These are phyloP conservation scores for Chaenocephalus aceratus DNA, from an alignment of 2,113 vertebrate genomes.

Conservation along the genomic window DNA sequence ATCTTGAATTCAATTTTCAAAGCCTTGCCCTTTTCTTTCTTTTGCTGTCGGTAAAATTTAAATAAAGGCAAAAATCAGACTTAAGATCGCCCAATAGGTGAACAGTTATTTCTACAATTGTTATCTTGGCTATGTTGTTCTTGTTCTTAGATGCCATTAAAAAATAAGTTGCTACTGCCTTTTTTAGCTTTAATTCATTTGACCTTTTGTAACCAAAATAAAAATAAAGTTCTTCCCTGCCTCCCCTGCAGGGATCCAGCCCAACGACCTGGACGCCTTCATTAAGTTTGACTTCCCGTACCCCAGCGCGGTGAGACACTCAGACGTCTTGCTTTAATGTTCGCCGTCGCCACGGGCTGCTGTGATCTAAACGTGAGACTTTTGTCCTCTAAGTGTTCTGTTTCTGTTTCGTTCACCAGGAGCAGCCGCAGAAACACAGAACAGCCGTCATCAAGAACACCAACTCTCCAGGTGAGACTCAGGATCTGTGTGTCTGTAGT, in stretches of 20 bases:
- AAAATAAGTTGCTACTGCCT: background rate
- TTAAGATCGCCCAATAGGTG: background rate
- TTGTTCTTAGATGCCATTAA: too few species aligned
- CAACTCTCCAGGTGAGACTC: conserved; percentile 90
- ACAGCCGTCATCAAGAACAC: conserved; percentile 94
- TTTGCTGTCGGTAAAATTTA: background rate
- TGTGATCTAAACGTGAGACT: background rate
- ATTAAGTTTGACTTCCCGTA: conserved; percentile 97
- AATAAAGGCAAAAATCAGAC: background rate
- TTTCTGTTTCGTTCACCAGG: conserved; percentile 79
- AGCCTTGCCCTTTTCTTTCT: background rate
- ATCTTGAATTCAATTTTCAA: background rate
- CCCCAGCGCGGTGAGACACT: conserved; percentile 89
- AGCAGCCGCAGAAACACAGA: conserved; percentile 95
- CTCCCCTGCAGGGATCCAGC: conserved; percentile 85
- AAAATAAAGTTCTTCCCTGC: background rate
- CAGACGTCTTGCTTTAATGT: rapidly evolving
- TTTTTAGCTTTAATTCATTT: background rate
- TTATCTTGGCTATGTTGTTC: too few species aligned
- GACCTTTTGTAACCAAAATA: too few species aligned
- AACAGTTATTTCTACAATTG: background rate
- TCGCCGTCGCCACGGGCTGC: background rate
- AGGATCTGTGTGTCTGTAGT: background rate
- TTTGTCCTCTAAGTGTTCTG: background rate
- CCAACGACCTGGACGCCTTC: conserved; percentile 91